A percentile compares a stretch with the other conserved stretches of the same genome.
These are phyloP conservation scores for Chelonus insularis DNA, from an alignment of 1,140 invertebrate genomes.

Conservation along the genomic window DNA sequence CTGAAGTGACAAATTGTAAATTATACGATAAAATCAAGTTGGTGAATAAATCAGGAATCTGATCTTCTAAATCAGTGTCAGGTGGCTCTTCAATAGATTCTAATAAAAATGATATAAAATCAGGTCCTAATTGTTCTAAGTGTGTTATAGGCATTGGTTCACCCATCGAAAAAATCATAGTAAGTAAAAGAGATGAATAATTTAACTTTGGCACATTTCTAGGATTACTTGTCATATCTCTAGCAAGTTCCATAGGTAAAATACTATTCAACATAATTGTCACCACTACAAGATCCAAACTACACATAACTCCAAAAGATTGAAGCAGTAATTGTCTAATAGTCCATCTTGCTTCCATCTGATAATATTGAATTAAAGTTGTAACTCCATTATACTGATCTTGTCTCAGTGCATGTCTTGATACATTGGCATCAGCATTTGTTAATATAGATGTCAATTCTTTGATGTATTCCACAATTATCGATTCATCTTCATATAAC, in stretches of 20 bases:
- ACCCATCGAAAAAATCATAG: conserved; percentile 85
- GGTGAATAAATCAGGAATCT: conserved; percentile 81
- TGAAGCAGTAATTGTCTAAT: conserved; percentile 79
- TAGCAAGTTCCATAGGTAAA: conserved; percentile 83
- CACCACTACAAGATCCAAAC: conserved; percentile 76
- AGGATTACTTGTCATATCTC: conserved; percentile 74
- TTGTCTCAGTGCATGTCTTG: conserved; percentile 73
- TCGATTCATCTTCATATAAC: conserved; percentile 86
- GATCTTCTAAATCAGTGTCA: conserved; percentile 75
- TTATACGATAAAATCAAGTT: conserved; percentile 85
- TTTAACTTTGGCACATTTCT: conserved; percentile 71
- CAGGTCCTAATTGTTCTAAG: conserved; percentile 77
- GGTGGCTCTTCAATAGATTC: conserved; percentile 79
- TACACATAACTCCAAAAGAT: conserved; percentile 85
- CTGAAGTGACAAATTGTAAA: conserved; percentile 73
- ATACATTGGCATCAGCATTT: conserved; percentile 83
- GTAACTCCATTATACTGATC: conserved; percentile 77
- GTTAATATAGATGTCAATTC: conserved; percentile 86
- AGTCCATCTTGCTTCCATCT: conserved; percentile 87
- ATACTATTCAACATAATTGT: conserved; percentile 83
- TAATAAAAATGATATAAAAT: conserved; percentile 79
- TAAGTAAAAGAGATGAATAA: conserved; percentile 77
- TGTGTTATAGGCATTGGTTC: conserved; percentile 83
- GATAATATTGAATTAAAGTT: conserved; percentile 84
- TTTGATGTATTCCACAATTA: conserved; percentile 80